Conservation (phyloP, 2,888 invertebrate genomes). For the Coelinius sp. region DNA sequence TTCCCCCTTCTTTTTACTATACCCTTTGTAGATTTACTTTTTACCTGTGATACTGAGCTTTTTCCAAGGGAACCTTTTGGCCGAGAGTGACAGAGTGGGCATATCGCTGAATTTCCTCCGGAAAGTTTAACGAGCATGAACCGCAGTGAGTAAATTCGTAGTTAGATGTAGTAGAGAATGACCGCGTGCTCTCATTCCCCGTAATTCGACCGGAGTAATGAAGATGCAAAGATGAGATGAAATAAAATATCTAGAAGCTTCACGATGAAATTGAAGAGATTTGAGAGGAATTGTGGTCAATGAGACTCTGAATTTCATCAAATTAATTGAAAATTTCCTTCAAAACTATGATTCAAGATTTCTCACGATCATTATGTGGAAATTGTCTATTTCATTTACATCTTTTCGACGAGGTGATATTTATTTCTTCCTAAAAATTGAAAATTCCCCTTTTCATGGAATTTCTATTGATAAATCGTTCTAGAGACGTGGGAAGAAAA, state of each 20-base stretch:
- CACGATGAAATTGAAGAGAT: neutral
- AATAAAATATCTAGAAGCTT: slow-evolving; percentile 4
- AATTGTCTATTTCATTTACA: too few relatives aligned
- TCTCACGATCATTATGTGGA: too few relatives aligned
- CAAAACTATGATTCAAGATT: neutral
- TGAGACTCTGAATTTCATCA: neutral
- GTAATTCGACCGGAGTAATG: slow-evolving; percentile 9
- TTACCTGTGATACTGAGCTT: neutral
- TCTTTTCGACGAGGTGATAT: too few relatives aligned
- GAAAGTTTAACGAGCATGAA: slow-evolving; percentile 32
- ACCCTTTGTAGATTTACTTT: neutral
- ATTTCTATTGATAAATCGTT: too few relatives aligned
- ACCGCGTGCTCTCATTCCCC: slow-evolving; percentile 23
- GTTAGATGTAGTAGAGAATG: slow-evolving; percentile 15
- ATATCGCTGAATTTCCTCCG: slow-evolving; percentile 7
- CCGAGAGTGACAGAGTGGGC: slow-evolving; percentile 29
- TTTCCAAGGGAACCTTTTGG: neutral
- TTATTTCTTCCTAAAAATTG: too few relatives aligned
- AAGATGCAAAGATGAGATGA: neutral
- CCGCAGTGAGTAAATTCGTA: slow-evolving; percentile 13
- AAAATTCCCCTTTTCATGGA: too few relatives aligned
- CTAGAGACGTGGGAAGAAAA: neutral
- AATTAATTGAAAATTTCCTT: neutral
- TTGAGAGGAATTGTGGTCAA: slow-evolving; percentile 17
- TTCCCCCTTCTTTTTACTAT: slow-evolving; percentile 19